phyloP scores from a whole-genome alignment of 37 sponge, comb jelly and placozoan genomes.

The Geodia barretti region DNA sequence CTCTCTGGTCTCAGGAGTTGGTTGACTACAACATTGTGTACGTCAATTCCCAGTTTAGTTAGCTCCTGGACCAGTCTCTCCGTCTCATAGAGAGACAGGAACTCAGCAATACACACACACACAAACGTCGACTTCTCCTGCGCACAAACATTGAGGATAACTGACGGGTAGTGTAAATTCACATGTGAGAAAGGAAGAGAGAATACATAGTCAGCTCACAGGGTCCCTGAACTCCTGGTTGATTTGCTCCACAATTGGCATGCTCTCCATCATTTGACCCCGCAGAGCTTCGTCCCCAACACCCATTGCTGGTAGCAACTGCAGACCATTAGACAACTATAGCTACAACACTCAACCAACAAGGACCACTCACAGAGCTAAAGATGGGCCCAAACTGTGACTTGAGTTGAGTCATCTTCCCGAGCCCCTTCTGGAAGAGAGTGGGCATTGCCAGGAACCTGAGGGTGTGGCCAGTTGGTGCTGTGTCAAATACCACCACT shows the following conservation, averaged over 20 bases:
- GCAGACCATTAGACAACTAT: no score
- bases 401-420: constrained; percentile 73
- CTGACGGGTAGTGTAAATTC: not conserved
- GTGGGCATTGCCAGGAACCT: constrained; percentile 94
- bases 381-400: constrained; percentile 47
- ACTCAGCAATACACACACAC: constrained; percentile 98
- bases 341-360: no score
- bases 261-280: constrained; percentile 51
- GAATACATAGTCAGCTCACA: constrained; percentile 62
- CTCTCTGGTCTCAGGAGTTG: constrained; percentile 87
- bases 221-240: constrained; percentile 88
- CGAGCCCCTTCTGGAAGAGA: constrained; percentile 79
- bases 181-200: not conserved
- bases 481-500: constrained; percentile 99
- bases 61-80: constrained; percentile 97
- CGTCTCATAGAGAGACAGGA: constrained; percentile 97
- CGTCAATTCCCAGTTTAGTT: constrained; percentile 89
- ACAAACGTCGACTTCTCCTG: constrained; percentile 95
- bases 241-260: constrained; percentile 86
- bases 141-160: not conserved
- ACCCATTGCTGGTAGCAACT: constrained; percentile 65
- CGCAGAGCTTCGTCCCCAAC: constrained; percentile 28
- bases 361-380: constrained; percentile 2
- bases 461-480: constrained; percentile 98
- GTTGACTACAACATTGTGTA: constrained; percentile 94